These are phyloP conservation scores for Acropora yongei DNA, from an alignment of 64 coral and sea anemone genomes.

Conservation along the genomic window DNA sequence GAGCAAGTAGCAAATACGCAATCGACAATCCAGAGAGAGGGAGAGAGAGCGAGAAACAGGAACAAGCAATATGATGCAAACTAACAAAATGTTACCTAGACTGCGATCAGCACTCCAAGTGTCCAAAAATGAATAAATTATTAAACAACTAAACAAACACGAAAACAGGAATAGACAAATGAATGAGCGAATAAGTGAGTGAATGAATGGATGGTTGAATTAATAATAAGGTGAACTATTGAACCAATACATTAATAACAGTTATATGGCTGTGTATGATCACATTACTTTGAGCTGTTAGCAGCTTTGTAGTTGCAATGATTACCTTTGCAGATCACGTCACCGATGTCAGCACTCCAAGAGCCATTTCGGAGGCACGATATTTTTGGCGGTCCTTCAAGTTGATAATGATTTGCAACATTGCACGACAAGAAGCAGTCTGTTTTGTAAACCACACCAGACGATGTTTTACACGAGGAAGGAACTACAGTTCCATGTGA, in stretches of 20 bases:
- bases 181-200: not conserved
- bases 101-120: not conserved
- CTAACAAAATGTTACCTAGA: not conserved
- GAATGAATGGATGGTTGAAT: not conserved
- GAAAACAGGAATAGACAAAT: not conserved
- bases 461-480: not conserved
- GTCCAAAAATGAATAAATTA: not conserved
- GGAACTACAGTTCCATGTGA: slow-evolving; percentile 27
- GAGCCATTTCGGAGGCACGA: slow-evolving; percentile 44
- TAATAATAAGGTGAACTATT: not conserved
- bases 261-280: not conserved
- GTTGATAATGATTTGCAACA: slow-evolving; percentile 34
- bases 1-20: no score
- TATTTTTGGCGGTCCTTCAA: not conserved
- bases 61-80: no score
- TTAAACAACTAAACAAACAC: not conserved
- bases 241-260: not conserved
- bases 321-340: slow-evolving; percentile 45
- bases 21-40: no score
- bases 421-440: slow-evolving; percentile 63
- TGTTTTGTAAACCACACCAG: slow-evolving; percentile 44
- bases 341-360: slow-evolving; percentile 39
- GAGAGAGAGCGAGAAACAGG: no score
- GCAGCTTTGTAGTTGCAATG: not conserved
- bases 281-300: not conserved